Evolutionary conservation across 1,140 invertebrate genomes (phyloP).

Genomic region (Pseudobourletiella spinata): DNA sequence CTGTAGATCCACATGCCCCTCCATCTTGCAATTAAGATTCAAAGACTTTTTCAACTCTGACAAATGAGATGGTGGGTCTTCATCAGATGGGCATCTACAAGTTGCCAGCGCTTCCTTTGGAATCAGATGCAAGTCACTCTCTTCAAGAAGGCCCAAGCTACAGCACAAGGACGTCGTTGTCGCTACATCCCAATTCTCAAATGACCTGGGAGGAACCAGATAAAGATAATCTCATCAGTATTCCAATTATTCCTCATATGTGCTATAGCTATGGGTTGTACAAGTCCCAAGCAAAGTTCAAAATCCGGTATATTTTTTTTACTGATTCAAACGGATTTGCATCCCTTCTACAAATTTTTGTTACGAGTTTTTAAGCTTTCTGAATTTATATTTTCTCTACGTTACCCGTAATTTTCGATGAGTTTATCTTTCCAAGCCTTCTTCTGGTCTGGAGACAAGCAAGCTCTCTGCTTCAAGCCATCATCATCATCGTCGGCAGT

Average conservation of each 20-base stretch:
- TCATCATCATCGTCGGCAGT: constrained; percentile 34
- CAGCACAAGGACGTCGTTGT: constrained; percentile 30
- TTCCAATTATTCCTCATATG: too few species aligned
- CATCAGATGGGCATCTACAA: constrained; percentile 29
- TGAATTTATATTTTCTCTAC: too few species aligned
- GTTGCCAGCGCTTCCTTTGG: constrained; percentile 16
- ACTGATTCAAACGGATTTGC: too few species aligned
- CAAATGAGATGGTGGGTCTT: constrained; percentile 28
- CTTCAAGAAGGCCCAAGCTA: constrained; percentile 22
- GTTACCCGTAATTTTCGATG: constrained; percentile 24
- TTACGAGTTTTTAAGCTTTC: too few species aligned
- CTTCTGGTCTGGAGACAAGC: constrained; percentile 24
- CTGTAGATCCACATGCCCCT: constrained; percentile 1
- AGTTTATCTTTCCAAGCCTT: constrained; percentile 31
- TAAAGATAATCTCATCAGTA: too few species aligned
- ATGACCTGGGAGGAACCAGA: background rate
- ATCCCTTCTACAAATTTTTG: too few species aligned
- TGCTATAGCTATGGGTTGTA: too few species aligned
- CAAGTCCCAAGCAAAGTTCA: too few species aligned
- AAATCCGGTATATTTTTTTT: too few species aligned
- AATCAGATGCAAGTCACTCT: constrained; percentile 19
- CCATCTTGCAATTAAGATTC: constrained; percentile 24
- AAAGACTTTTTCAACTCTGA: constrained; percentile 27
- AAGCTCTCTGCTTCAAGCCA: constrained; percentile 27
- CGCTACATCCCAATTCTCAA: constrained; percentile 17